Evolutionary conservation across 37 sponge, comb jelly and placozoan species (phyloP).

Genomic region (Geodia barretti): DNA sequence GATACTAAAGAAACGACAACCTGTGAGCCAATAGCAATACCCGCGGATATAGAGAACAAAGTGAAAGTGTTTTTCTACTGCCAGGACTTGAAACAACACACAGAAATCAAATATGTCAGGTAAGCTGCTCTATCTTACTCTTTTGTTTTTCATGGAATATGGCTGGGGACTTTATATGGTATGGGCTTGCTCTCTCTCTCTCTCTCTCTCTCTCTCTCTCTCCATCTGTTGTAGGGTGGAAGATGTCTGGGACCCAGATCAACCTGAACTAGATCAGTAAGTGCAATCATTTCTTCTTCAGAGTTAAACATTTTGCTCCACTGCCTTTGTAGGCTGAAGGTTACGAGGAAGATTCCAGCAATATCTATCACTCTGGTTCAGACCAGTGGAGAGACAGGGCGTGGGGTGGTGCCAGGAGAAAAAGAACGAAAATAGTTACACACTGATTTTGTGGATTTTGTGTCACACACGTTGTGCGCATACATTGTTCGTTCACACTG

Average conservation of each 20-base stretch:
- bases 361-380: conserved; percentile 31
- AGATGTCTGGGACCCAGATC: conserved; percentile 66
- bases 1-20: conserved; percentile 32
- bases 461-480: too few relatives aligned
- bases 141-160: too few relatives aligned
- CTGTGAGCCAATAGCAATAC: too few relatives aligned
- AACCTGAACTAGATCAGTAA: conserved; percentile 52
- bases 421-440: background rate
- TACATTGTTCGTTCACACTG: too few relatives aligned
- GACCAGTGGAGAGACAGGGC: background rate
- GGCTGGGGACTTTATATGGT: too few relatives aligned
- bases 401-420: background rate
- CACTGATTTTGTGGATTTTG: too few relatives aligned
- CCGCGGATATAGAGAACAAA: too few relatives aligned
- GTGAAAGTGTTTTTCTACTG: background rate
- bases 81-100: conserved; percentile 36
- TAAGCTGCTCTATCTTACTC: too few relatives aligned
- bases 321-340: conserved; percentile 51
- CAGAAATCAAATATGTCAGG: conserved; percentile 44
- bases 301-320: background rate
- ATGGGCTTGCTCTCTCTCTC: background rate
- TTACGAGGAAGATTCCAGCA: conserved; percentile 41
- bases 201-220: background rate
- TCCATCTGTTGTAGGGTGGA: conserved; percentile 36
- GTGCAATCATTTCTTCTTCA: background rate